Evolutionary conservation across 2,888 invertebrate genomes (phyloP).

Genomic region (Drosophila paramelanica): DNA sequence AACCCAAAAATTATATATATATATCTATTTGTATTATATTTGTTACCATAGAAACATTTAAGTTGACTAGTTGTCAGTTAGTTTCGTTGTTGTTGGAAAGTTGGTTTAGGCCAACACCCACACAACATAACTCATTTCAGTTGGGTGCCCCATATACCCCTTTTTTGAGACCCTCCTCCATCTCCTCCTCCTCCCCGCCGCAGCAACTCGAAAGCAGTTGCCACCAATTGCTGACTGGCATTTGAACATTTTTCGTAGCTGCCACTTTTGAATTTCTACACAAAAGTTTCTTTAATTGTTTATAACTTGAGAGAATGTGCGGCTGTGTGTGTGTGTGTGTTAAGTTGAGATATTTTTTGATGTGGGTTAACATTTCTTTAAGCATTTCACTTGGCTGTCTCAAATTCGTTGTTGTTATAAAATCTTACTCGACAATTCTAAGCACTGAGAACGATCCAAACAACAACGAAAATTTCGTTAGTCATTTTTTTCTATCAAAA

Average conservation of each 20-base stretch:
- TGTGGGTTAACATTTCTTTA: constrained; percentile 73
- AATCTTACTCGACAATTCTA: constrained; percentile 59
- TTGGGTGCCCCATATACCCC: neutral
- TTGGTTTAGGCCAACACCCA: constrained; percentile 46
- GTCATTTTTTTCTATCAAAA: constrained; percentile 68
- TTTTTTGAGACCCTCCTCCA: too few species aligned
- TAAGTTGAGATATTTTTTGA: constrained; percentile 64
- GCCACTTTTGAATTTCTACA: constrained; percentile 66
- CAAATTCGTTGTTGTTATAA: constrained; percentile 50
- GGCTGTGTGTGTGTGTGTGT: constrained; percentile 32
- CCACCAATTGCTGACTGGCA: constrained; percentile 63
- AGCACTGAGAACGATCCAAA: constrained; percentile 32
- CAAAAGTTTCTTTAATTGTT: constrained; percentile 72
- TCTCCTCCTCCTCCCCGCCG: constrained; percentile 2
- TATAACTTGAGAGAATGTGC: constrained; percentile 49
- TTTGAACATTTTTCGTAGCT: constrained; percentile 58
- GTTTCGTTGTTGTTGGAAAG: constrained; percentile 46
- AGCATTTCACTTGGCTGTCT: constrained; percentile 60
- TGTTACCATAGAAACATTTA: constrained; percentile 28
- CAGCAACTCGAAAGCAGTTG: constrained; percentile 47
- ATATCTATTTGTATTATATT: constrained; percentile 10
- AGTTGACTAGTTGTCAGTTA: constrained; percentile 41
- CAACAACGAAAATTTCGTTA: constrained; percentile 56
- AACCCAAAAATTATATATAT: neutral
- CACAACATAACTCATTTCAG: constrained; percentile 52